Conservation (phyloP, 2,888 invertebrate species). For the Marronus borbonicus region DNA sequence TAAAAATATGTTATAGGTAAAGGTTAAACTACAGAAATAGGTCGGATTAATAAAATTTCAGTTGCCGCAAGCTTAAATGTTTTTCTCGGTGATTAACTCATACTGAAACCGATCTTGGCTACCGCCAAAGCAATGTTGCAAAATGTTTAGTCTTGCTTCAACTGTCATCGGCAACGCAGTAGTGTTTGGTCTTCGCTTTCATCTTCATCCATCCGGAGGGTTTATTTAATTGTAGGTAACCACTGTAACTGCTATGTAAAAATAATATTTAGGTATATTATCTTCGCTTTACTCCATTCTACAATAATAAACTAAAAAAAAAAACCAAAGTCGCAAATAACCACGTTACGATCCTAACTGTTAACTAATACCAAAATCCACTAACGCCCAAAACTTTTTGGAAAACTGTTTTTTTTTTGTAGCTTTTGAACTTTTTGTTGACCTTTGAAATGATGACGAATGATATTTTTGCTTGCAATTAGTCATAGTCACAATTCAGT, state of each 20-base stretch:
- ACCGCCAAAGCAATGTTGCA: conserved; percentile 4
- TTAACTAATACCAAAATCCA: too few species aligned
- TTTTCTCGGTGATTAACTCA: conserved; percentile 20
- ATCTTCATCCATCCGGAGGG: neutral
- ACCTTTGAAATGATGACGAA: too few species aligned
- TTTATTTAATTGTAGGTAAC: neutral
- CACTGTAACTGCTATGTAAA: neutral
- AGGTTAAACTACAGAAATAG: neutral
- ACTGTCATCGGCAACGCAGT: neutral
- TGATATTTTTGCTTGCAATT: too few species aligned
- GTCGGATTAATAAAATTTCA: conserved; percentile 4
- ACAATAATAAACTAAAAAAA: too few species aligned
- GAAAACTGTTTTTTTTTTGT: too few species aligned
- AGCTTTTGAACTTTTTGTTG: too few species aligned
- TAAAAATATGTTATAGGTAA: neutral
- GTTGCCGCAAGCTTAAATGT: neutral
- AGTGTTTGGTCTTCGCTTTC: neutral
- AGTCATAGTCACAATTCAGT: too few species aligned
- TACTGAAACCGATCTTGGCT: conserved; percentile 9
- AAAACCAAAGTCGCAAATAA: too few species aligned
- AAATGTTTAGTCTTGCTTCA: conserved; percentile 8
- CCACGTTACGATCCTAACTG: too few species aligned
- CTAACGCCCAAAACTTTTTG: too few species aligned
- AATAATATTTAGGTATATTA: too few species aligned
- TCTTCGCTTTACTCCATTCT: too few species aligned